Percentiles rank a stretch among this genome's conserved stretches.
phyloP scores from a whole-genome alignment of 2,113 vertebrate species.

The Empidonax traillii region DNA sequence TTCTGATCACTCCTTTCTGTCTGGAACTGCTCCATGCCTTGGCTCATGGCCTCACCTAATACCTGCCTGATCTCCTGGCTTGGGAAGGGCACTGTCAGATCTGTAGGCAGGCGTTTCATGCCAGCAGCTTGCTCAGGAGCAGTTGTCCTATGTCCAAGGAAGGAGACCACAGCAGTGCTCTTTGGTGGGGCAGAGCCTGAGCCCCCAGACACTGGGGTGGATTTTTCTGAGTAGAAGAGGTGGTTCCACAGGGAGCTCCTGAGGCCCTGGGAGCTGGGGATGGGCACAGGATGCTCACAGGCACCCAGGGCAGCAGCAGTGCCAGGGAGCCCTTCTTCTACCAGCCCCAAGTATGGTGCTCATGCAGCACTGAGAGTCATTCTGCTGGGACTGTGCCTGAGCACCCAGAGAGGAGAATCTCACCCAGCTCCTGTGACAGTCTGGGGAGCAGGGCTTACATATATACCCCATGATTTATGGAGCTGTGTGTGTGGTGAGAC shows the following conservation, averaged over 20 bases:
- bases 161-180: not conserved
- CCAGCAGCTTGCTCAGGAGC: not conserved
- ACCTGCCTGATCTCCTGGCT: not conserved
- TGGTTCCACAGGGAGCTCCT: not conserved
- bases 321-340: not conserved
- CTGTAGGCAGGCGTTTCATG: not conserved
- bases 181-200: not conserved
- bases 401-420: not conserved
- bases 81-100: not conserved
- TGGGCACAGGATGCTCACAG: not conserved
- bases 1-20: not conserved
- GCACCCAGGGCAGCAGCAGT: not conserved
- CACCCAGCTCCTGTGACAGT: not conserved
- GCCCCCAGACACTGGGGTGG: too few relatives aligned
- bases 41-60: not conserved
- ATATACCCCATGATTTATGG: not conserved
- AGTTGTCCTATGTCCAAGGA: not conserved
- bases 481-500: not conserved
- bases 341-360: fast-evolving
- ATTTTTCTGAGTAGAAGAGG: not conserved
- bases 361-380: not conserved
- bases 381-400: not conserved
- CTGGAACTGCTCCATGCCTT: not conserved
- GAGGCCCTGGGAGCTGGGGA: not conserved
- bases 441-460: not conserved